These are phyloP conservation scores for Agrotis ipsilon DNA, from an alignment of 2,888 invertebrate genomes.

Conservation along the genomic window DNA sequence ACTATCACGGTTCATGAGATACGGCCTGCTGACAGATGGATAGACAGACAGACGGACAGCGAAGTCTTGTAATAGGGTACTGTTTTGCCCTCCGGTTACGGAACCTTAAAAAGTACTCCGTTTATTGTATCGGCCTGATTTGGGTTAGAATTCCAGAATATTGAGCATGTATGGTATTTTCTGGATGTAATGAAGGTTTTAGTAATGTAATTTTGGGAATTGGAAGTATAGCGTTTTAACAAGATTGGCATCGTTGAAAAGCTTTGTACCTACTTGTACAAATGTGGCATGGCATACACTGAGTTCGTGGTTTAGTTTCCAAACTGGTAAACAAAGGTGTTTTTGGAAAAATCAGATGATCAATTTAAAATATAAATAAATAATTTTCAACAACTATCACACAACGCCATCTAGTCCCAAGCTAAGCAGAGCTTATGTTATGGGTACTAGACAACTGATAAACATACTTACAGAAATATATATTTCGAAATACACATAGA, in stretches of 20 bases:
- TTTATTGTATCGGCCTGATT: slow-evolving; percentile 50
- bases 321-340: background rate
- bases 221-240: slow-evolving; percentile 1
- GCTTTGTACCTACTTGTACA: background rate
- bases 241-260: background rate
- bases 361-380: too few relatives aligned
- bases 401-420: too few relatives aligned
- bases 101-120: slow-evolving; percentile 14
- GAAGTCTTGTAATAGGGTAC: too few relatives aligned
- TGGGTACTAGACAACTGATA: too few relatives aligned
- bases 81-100: too few relatives aligned
- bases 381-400: too few relatives aligned
- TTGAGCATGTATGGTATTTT: background rate
- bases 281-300: background rate
- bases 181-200: slow-evolving; percentile 24
- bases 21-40: too few relatives aligned
- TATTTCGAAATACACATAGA: too few relatives aligned
- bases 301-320: background rate
- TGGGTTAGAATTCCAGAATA: slow-evolving; percentile 37
- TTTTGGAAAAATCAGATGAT: background rate
- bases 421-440: too few relatives aligned
- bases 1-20: too few relatives aligned
- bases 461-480: too few relatives aligned
- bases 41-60: too few relatives aligned
- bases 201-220: slow-evolving; percentile 22